A percentile compares a stretch with the other conserved stretches of the same genome.
Conservation (phyloP, 2,797 vertebrate species). For the Phrynocephalus vlangalii region DNA sequence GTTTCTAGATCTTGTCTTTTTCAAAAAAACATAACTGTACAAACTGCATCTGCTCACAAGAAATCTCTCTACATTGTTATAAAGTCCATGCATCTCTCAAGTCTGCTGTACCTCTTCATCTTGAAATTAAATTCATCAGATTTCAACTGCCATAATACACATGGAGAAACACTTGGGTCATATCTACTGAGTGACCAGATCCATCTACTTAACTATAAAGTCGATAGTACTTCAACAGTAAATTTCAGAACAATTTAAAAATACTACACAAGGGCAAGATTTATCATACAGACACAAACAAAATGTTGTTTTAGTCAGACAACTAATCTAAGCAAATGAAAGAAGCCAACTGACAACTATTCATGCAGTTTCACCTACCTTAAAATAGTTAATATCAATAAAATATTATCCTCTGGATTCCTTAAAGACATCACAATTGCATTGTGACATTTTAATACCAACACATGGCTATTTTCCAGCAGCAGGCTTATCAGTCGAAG, state of each 20-base stretch:
- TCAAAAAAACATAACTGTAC: slow-evolving; percentile 5
- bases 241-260: slow-evolving; percentile 1
- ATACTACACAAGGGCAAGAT: background rate
- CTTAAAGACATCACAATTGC: background rate
- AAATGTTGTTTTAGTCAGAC: background rate
- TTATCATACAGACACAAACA: slow-evolving; percentile 2
- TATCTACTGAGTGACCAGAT: background rate
- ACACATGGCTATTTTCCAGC: slow-evolving; percentile 13
- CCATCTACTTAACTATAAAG: background rate
- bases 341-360: slow-evolving; percentile 6
- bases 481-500: background rate
- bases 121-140: background rate
- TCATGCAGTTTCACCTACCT: slow-evolving; percentile 21
- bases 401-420: fast-evolving
- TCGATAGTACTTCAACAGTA: background rate
- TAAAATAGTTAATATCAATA: slow-evolving; percentile 21
- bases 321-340: background rate
- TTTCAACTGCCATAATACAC: background rate
- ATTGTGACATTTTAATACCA: background rate
- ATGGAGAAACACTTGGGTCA: background rate
- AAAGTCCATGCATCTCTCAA: background rate
- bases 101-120: background rate
- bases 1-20: slow-evolving; percentile 2
- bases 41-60: background rate
- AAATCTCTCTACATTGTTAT: background rate